These are phyloP conservation scores for Luperina testacea DNA, from an alignment of 2,888 invertebrate genomes.

Conservation along the genomic window DNA sequence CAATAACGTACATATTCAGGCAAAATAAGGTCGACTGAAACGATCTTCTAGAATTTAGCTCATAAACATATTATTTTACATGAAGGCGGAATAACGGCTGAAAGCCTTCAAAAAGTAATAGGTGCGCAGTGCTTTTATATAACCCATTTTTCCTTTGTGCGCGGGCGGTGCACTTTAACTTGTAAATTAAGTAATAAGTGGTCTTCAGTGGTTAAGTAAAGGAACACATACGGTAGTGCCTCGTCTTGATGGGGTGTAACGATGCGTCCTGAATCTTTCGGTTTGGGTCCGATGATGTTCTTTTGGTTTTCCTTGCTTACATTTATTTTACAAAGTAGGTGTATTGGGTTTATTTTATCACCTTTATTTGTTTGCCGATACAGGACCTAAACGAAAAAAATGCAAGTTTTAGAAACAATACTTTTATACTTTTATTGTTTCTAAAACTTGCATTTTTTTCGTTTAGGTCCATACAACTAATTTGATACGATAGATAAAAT, in stretches of 20 bases:
- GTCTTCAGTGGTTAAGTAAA: constrained; percentile 65
- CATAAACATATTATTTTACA: constrained; percentile 65
- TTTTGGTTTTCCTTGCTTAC: constrained; percentile 13
- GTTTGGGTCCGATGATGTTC: not conserved
- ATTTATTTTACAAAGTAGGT: not conserved
- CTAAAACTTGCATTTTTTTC: no score
- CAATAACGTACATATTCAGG: constrained; percentile 46
- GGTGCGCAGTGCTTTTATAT: constrained; percentile 67
- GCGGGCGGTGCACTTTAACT: constrained; percentile 67
- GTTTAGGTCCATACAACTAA: no score
- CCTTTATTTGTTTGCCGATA: not conserved
- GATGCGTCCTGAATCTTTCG: constrained; percentile 2
- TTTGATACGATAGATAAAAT: no score
- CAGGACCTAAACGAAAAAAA: no score
- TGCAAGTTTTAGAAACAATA: no score
- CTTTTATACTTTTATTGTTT: no score
- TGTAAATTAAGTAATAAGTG: constrained; percentile 73
- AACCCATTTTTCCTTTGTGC: constrained; percentile 71
- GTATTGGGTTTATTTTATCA: not conserved
- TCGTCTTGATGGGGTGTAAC: constrained; percentile 36
- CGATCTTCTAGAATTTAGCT: constrained; percentile 53
- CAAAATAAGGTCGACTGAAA: constrained; percentile 53
- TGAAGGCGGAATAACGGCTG: constrained; percentile 56
- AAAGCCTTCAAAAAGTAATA: constrained; percentile 68
- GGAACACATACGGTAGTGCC: constrained; percentile 53